Evolutionary conservation across 2,797 vertebrate species (phyloP).

Genomic region (Chaunax sp.): DNA sequence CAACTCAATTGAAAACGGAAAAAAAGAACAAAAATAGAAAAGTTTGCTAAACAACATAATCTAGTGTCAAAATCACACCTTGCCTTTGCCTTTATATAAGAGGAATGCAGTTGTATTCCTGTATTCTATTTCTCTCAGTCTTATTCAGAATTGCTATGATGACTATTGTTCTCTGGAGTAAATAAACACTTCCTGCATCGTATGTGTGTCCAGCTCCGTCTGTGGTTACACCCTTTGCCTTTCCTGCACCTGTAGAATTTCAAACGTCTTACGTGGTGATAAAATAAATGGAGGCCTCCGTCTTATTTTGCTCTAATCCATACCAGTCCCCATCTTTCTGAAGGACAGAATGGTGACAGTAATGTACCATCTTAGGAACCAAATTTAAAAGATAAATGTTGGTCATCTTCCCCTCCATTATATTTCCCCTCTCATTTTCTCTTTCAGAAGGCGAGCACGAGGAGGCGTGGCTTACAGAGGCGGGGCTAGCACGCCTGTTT

Average conservation of each 20-base stretch:
- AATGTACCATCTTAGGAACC: neutral
- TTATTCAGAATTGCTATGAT: slow-evolving; percentile 38
- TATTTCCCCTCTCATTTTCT: neutral
- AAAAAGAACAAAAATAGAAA: no score
- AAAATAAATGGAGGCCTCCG: neutral
- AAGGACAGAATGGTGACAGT: no score
- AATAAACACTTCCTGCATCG: slow-evolving; percentile 54
- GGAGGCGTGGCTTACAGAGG: slow-evolving; percentile 96
- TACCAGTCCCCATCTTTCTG: neutral
- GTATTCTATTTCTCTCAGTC: slow-evolving; percentile 2
- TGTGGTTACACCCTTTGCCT: slow-evolving; percentile 39
- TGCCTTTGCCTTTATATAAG: neutral
- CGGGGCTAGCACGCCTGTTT: slow-evolving; percentile 91
- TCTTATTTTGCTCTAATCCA: neutral
- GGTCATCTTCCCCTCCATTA: neutral
- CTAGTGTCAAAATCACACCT: slow-evolving; percentile 3
- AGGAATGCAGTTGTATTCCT: neutral
- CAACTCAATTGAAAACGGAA: no score
- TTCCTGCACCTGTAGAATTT: slow-evolving; percentile 40
- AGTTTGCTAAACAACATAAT: neutral
- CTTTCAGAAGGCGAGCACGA: slow-evolving; percentile 93
- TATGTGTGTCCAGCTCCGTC: slow-evolving; percentile 13
- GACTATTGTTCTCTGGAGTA: slow-evolving; percentile 59
- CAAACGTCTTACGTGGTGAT: neutral
- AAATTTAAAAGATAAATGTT: neutral